phyloP scores from a whole-genome alignment of 30 jellyfish, hydroid and myxozoan genomes.

The Chrysaora quinquecirrha region DNA sequence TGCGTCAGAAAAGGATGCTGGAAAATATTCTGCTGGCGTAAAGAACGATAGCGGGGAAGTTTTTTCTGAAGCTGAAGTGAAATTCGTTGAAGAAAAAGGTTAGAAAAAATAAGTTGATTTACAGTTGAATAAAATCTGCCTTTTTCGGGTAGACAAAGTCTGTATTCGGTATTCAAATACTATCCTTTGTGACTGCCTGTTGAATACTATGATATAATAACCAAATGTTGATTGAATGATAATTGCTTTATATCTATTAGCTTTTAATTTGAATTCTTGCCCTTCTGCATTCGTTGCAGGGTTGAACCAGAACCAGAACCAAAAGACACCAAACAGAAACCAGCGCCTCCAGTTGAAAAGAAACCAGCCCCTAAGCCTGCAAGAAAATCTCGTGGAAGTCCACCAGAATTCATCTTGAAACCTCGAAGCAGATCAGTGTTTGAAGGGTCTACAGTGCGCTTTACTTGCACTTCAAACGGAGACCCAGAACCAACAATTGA shows the following conservation, averaged over 20 bases:
- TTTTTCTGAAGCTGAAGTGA: constrained; percentile 40
- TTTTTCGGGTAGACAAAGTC: not conserved
- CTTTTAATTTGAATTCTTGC: no score
- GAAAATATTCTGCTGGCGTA: constrained; percentile 66
- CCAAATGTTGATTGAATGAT: no score
- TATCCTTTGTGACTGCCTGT: no score
- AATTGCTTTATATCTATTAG: no score
- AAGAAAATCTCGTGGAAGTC: constrained; percentile 58
- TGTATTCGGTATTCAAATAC: no score
- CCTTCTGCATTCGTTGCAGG: no score
- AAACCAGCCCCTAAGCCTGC: constrained; percentile 19
- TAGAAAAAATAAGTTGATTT: constrained; percentile 33
- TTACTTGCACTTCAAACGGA: constrained; percentile 77
- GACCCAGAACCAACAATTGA: constrained; percentile 86
- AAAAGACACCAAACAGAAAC: not conserved
- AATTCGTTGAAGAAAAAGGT: constrained; percentile 14
- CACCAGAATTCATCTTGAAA: constrained; percentile 83
- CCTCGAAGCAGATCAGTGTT: constrained; percentile 79
- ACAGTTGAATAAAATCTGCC: no score
- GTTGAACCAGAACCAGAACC: not conserved
- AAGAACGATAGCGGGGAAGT: constrained; percentile 77
- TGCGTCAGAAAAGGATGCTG: constrained; percentile 74
- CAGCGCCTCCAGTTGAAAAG: constrained; percentile 25
- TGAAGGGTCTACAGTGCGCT: constrained; percentile 74
- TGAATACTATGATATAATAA: no score